phyloP scores from a whole-genome alignment of 2,797 vertebrate species.

The Dicrostonyx torquatus region DNA sequence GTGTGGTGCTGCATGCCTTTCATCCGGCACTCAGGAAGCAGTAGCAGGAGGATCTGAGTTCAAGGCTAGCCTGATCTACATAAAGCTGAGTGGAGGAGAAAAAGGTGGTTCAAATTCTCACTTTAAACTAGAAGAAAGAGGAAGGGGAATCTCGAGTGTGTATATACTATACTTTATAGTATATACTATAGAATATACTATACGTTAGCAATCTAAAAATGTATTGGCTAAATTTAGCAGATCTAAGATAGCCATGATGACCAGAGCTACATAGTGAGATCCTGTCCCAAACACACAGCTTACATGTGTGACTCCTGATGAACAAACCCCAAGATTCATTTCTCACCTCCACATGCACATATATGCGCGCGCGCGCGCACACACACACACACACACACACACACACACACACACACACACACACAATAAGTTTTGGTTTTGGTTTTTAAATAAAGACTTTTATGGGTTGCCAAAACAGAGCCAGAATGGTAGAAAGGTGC shows the following conservation, averaged over 20 bases:
- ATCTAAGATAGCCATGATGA: too few relatives aligned
- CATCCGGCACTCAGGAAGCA: background rate
- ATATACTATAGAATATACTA: too few relatives aligned
- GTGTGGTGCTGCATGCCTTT: background rate
- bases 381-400: background rate
- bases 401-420: background rate
- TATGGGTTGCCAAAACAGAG: background rate
- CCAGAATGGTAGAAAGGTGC: rapidly evolving
- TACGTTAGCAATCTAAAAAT: background rate
- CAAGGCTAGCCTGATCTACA: background rate
- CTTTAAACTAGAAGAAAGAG: background rate
- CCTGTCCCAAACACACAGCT: background rate
- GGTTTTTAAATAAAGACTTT: background rate
- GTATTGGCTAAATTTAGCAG: too few relatives aligned
- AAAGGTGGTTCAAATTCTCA: background rate
- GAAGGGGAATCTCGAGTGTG: background rate
- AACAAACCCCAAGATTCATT: background rate
- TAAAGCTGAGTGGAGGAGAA: background rate
- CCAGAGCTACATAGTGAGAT: background rate
- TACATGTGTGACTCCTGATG: background rate
- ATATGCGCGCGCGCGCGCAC: too few relatives aligned
- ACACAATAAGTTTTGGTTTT: background rate
- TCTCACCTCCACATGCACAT: background rate
- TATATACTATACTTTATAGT: too few relatives aligned
- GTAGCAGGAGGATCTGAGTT: background rate